Percentiles rank a stretch among this genome's conserved stretches.
Evolutionary conservation across 2,113 vertebrate genomes (phyloP).

Genomic region (Varanus komodoensis): DNA sequence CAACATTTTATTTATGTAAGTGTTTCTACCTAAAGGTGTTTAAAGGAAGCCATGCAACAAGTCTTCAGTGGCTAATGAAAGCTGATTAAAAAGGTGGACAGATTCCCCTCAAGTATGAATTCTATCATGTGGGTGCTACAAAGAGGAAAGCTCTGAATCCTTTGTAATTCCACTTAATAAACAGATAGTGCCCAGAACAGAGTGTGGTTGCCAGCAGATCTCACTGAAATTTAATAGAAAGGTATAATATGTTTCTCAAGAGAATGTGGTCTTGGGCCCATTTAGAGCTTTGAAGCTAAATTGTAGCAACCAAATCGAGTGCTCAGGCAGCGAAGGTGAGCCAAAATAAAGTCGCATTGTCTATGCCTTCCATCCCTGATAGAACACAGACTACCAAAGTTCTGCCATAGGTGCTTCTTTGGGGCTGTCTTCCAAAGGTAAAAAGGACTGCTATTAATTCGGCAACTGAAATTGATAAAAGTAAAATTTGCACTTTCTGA

Average conservation of each 20-base stretch:
- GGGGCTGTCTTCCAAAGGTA: not conserved
- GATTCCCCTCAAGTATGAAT: not conserved
- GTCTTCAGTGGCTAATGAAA: not conserved
- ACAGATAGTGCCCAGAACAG: not conserved
- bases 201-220: no score
- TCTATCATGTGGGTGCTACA: not conserved
- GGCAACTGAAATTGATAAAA: constrained; percentile 7
- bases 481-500: not conserved
- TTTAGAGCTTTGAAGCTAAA: not conserved
- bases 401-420: not conserved
- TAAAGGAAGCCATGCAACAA: not conserved
- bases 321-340: not conserved
- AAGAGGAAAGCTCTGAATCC: no score
- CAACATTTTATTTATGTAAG: not conserved
- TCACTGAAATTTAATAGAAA: not conserved
- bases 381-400: not conserved
- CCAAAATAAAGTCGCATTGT: not conserved
- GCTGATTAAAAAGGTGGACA: not conserved
- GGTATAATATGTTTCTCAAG: not conserved
- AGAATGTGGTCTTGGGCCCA: not conserved
- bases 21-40: not conserved
- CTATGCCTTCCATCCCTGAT: not conserved
- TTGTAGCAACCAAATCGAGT: not conserved
- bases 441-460: not conserved
- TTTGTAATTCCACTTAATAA: not conserved